Evolutionary conservation across 2,888 invertebrate species (phyloP), one percentile per base, ranked within the genome.

Genomic region (Microctonus brassicae): DNA sequence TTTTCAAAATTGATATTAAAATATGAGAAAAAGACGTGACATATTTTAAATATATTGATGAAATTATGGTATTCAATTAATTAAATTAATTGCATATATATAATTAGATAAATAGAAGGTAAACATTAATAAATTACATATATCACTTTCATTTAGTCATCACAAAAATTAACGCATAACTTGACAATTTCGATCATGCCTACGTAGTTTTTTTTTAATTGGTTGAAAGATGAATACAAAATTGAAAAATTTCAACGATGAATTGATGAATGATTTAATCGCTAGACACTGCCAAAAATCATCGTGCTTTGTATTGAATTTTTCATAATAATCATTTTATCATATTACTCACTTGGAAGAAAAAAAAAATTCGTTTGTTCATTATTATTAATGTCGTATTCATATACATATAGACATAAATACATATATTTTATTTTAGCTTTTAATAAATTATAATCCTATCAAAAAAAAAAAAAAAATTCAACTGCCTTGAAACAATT

Each of bases 211-310:
- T 10, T n/a, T 9, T 47, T n/a, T 42, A 9, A 42, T 42, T 5
- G 24, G 7, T 42, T 36, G 36, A 20, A 47, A 9, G 13, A 22
- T 3, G 47, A 47, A 22, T n/a, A 58, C 7, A n/a, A 17, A 33
- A 29, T 13, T 17, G 17, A 29, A 13, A 33, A 17, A n/a, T 58
- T 26, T n/a, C 11, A 22, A n/a, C 17, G 33, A 58, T 17, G 29
- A 17, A 33, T 58, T 20, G 36, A 61, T 61, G 36, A 61, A 24
- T 22, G 10, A 61, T 22, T 63, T 47, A 63, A 22, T 63, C 29
- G 63, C 63, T 63, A 63, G 63, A 63, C 63, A 63, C 63, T 63
- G 63, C 63, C 63, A 63, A 63, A 63, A 47, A 63, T 57, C 57
- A 24, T 42, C 29, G 63, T 47, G 29, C 57, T 63, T 63, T 29